Evolutionary conservation across 2,113 vertebrate genomes (phyloP).

Genomic region (Todiramphus chloris): DNA sequence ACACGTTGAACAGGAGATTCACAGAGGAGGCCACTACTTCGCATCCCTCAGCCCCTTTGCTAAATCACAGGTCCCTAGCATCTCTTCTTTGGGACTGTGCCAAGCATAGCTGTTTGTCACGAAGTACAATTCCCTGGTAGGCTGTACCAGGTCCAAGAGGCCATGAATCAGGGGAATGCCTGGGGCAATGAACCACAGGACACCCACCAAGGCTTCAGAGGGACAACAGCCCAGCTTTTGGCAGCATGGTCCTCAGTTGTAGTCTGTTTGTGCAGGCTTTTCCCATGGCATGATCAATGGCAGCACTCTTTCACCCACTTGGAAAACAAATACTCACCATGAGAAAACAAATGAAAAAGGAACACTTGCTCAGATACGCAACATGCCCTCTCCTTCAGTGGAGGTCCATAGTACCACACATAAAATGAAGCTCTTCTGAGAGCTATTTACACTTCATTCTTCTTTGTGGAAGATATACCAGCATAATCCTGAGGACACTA

Average conservation of each 20-base stretch:
- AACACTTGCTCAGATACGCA: neutral
- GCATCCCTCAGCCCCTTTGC: neutral
- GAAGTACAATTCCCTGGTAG: rapidly evolving
- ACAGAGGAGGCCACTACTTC: neutral
- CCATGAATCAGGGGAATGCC: neutral
- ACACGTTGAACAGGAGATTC: rapidly evolving
- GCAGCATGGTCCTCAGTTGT: neutral
- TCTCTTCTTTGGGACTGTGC: neutral
- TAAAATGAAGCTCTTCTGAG: neutral
- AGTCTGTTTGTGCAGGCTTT: neutral
- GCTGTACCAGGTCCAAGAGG: neutral
- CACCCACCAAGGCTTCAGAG: neutral
- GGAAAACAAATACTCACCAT: neutral
- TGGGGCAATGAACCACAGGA: neutral
- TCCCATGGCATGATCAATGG: neutral
- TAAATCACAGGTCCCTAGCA: neutral
- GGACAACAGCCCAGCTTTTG: neutral
- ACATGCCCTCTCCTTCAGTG: neutral
- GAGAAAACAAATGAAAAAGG: neutral
- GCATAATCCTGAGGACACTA: neutral
- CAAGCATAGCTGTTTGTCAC: neutral
- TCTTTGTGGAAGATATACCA: neutral
- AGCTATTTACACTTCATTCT: neutral
- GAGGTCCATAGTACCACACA: neutral
- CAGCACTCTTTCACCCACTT: neutral